Evolutionary conservation across 2,888 invertebrate genomes (phyloP).

Genomic region (Chrysopilus asiliformis): DNA sequence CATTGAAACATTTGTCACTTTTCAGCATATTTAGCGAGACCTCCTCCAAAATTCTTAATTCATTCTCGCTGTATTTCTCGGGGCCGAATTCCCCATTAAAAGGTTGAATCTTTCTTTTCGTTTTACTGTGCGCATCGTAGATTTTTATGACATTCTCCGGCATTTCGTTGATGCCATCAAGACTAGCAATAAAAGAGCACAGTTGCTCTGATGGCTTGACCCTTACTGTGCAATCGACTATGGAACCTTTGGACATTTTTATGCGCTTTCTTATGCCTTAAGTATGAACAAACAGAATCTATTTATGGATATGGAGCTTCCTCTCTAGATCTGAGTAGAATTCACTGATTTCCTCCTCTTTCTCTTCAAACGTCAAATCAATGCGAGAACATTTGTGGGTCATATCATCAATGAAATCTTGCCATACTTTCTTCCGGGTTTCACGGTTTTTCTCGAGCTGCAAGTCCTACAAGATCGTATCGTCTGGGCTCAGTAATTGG

Average conservation of each 20-base stretch:
- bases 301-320: slow-evolving; percentile 48
- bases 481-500: neutral
- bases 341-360: slow-evolving; percentile 61
- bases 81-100: slow-evolving; percentile 1
- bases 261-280: too few species aligned
- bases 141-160: slow-evolving; percentile 41
- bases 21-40: slow-evolving; percentile 17
- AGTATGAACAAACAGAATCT: slow-evolving; percentile 16
- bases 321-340: slow-evolving; percentile 62
- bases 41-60: slow-evolving; percentile 15
- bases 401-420: slow-evolving; percentile 64
- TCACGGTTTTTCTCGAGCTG: slow-evolving; percentile 38
- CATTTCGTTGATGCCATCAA: slow-evolving; percentile 37
- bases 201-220: slow-evolving; percentile 50
- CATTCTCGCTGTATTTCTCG: slow-evolving; percentile 4
- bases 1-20: neutral
- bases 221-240: slow-evolving; percentile 48
- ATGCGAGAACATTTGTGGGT: slow-evolving; percentile 60
- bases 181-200: slow-evolving; percentile 39
- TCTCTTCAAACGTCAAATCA: slow-evolving; percentile 62
- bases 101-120: neutral
- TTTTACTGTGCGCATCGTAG: slow-evolving; percentile 17
- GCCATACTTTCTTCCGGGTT: slow-evolving; percentile 49
- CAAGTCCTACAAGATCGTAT: neutral
- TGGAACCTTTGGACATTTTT: slow-evolving; percentile 40